Base-by-base conservation (phyloP, 2,113 vertebrate species). In the Sebastes fasciatus region DNA sequence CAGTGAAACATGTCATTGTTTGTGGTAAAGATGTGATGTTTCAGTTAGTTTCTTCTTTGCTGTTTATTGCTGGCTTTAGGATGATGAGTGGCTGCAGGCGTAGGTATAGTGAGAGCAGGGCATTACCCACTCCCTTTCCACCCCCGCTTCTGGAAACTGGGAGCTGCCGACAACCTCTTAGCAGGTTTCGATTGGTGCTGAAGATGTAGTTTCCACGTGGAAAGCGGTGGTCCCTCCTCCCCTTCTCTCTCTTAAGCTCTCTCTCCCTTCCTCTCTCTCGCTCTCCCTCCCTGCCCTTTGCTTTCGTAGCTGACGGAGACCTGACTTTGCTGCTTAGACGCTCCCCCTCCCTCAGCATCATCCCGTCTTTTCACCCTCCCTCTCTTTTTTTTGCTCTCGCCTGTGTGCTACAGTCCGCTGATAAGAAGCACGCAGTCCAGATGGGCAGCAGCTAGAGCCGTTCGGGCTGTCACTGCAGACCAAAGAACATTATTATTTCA, bases 251-350 rank as follows among this genome's bases (percentile, higher is more conserved):
- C 61, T 49, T 19, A 58, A 68, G 63, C 82, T 74, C 67, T 72
- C 82, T 64, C 64, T 72, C 21, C n/a, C 70, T 54, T 40, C 1
- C 1, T 49, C 72, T 68, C 72, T 81, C 34, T 60, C 72, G 65
- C n/a, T 16, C 57, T 69, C 75, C 16, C 73, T 66, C 80, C 89
- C 73, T 74, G 48, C 72, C 45, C 26, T 48, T 34, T 49, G 74
- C 80, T 82, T 72, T 54, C 51, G 82, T 94, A 92, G 95, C 69
- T 91, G 70, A 87, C 78, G 23, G 92, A 86, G 91, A 93, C 82
- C 95, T 83, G 92, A 92, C 86, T 93, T 69, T 46, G 79, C 84
- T 80, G 80, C 73, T 75, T 69, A 88, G 82, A 85, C 67, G 45
- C 77, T 87, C 82, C 78, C 78, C 80, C 64, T 85, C 83, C 63